Evolutionary conservation across 2,113 vertebrate species (phyloP), one percentile per base, ranked within the genome.

Genomic region (Oenanthe melanoleuca): DNA sequence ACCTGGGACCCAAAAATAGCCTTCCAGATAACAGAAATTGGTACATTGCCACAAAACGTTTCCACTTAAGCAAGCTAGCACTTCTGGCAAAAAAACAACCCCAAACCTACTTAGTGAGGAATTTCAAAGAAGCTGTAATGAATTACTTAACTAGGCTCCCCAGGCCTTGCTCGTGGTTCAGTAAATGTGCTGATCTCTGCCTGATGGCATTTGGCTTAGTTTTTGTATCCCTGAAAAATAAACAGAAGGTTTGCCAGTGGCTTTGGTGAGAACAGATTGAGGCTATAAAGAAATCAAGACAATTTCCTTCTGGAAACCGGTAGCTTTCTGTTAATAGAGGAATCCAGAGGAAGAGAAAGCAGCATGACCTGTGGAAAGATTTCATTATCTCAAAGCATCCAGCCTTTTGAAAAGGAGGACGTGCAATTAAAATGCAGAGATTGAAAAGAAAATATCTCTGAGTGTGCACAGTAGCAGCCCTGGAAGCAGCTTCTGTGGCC

Each of bases 231-330:
- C 50, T 92, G 53, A 87, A 95, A 95, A 93, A 92, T 87, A 95
- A 91, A 89, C 55, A 93, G 75, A 66, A 83, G 49, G 49, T 84
- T 95, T 95, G 84, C 88, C 91, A 91, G 70, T 75, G 70, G 42
- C 80, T 95, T 91, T 77, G 81, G 50, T 79, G 80, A 61, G 73
- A 95, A 83, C 70, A 95, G 86, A 93, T 38, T 93, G 91, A 85
- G 31, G 49, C 80, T 89, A 72, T 75, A 95, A 89, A 75, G 94
- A 84, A 95, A 88, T 83, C 50, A 92, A 89, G 87, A 88, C 66
- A 56, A 84, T 87, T 91, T 92, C 85, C 74, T 94, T 91, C 91
- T 89, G 89, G 89, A 89, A 97, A 86, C 34, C 5, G n/a, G 66
- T 66, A 79, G 87, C 45, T 89, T 85, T 95, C 73, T 59, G 66